phyloP scores from a whole-genome alignment of 2,888 invertebrate genomes.

The Philereme vetulata region DNA sequence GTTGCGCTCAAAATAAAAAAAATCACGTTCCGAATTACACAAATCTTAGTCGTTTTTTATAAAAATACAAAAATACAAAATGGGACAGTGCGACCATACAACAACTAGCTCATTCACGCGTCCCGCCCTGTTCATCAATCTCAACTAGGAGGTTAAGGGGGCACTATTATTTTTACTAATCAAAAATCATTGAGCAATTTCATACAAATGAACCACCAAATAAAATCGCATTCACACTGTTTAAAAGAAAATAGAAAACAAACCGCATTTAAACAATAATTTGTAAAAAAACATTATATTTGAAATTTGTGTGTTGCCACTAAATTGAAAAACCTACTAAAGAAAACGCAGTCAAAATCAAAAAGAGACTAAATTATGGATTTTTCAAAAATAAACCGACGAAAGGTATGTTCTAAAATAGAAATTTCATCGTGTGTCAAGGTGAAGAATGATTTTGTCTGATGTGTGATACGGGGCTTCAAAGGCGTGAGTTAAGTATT shows the following conservation, averaged over 20 bases:
- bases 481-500: conserved; percentile 60
- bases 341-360: conserved; percentile 47
- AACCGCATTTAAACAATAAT: conserved; percentile 31
- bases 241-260: conserved; percentile 40
- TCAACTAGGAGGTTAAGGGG: conserved; percentile 69
- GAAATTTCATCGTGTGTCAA: conserved; percentile 51
- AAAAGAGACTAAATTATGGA: conserved; percentile 56
- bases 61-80: conserved; percentile 84
- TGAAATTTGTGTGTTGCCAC: conserved; percentile 46
- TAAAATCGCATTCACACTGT: conserved; percentile 54
- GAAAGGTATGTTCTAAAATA: conserved; percentile 39
- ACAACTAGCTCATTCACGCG: conserved; percentile 65
- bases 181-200: conserved; percentile 77
- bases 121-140: conserved; percentile 61
- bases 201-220: conserved; percentile 67
- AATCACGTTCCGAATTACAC: conserved; percentile 77
- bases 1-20: conserved; percentile 76
- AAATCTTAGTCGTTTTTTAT: conserved; percentile 79
- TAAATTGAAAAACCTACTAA: conserved; percentile 51
- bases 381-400: conserved; percentile 46
- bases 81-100: conserved; percentile 79
- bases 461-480: conserved; percentile 54
- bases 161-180: conserved; percentile 61
- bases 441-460: conserved; percentile 49
- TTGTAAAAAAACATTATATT: conserved; percentile 45